Base-by-base conservation (phyloP, 2,797 vertebrate species). In the Trematomus bernacchii region DNA sequence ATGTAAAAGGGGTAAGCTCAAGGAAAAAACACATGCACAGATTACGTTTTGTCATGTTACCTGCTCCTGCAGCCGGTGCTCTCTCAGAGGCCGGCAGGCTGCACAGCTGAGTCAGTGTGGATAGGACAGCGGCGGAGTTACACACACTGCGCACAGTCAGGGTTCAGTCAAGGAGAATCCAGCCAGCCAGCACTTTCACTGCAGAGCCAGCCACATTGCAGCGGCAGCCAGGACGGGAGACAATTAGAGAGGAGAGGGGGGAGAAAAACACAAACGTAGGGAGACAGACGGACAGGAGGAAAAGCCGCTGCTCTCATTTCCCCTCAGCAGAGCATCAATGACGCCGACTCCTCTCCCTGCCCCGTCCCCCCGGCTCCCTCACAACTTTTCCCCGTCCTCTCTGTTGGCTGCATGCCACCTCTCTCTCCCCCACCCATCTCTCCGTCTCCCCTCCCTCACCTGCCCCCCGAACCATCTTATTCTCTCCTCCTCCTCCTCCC, bases 161-260 rank as follows among this genome's bases (percentile, higher is more conserved):
- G 87, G 90, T 93, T 92, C 91, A 93, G 79, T 90, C 93, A 92
- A 94, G 91, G 92, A 93, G 93, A 94, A 87, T 92, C 89, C 78
- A 27, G 66, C 85, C 86, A 90, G 91, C 78, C 80, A 75, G 87
- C 89, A 90, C 89, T 90, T 91, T 91, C 90, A 90, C 91, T 94
- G 93, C 93, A 93, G 91, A 92, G 85, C 87, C 82, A 80, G 87
- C 82, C 88, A 88, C 92, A 72, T 85, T 89, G 90, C 93, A 92
- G 89, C 55, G 18, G 53, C 83, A 70, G 88, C 84, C 73, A 50
- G 80, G 71, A 82, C 10, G 71, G 70, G 77, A 88, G 69, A 82
- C 79, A 84, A 76, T 85, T 75, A 76, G 51, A 73, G 70, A 77
- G 51, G 59, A 62, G 68, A 75, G 59, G 9, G 47, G 27, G 16